Conservation (phyloP, 2,888 invertebrate genomes). For the Hydroisotoma schaefferi region DNA sequence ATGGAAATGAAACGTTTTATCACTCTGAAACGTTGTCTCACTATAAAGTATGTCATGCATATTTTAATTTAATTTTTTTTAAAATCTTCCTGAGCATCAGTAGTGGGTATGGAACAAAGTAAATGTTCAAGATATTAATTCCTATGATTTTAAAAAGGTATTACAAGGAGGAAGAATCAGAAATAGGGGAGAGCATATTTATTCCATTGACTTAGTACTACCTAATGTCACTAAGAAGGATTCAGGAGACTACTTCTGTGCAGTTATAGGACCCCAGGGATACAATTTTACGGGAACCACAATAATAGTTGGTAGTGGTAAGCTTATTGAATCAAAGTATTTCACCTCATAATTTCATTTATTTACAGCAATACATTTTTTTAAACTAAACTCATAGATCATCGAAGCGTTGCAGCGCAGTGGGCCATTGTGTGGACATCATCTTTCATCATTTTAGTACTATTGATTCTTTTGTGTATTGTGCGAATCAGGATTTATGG, state of each 20-base stretch:
- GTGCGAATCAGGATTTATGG: constrained; percentile 40
- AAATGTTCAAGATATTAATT: neutral
- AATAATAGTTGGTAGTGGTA: constrained; percentile 35
- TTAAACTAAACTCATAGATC: neutral
- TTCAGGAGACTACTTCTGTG: constrained; percentile 44
- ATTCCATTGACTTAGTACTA: constrained; percentile 36
- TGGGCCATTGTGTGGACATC: constrained; percentile 41
- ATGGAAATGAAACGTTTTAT: constrained; percentile 21
- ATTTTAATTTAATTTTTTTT: neutral
- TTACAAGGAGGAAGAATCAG: constrained; percentile 33
- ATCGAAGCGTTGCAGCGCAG: constrained; percentile 24
- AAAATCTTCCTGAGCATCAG: neutral
- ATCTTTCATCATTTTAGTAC: constrained; percentile 41
- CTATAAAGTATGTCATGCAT: constrained; percentile 34
- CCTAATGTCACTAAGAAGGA: constrained; percentile 37
- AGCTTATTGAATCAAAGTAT: no score
- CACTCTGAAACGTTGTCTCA: constrained; percentile 27
- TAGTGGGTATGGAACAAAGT: neutral
- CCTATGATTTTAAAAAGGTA: constrained; percentile 30
- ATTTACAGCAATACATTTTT: neutral
- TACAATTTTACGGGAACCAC: constrained; percentile 40
- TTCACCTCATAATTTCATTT: neutral
- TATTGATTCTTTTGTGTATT: constrained; percentile 33
- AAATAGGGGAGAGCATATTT: constrained; percentile 32
- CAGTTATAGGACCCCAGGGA: constrained; percentile 39